phyloP scores from a whole-genome alignment of 1,140 invertebrate species.

The Drosophila eugracilis region DNA sequence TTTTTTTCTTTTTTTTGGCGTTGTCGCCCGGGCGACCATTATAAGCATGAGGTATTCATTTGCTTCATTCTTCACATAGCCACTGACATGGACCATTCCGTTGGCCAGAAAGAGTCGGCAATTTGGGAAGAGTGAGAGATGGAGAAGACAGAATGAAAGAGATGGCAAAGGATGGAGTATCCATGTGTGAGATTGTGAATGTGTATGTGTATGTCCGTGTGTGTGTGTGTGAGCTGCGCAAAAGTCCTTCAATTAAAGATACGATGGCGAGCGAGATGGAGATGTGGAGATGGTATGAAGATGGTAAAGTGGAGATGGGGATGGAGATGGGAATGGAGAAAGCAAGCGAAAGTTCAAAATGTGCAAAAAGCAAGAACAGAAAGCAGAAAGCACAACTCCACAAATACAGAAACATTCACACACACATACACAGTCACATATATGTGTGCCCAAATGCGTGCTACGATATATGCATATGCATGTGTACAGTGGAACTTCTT shows the following conservation, averaged over 20 bases:
- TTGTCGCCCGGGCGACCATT: slow-evolving; percentile 73
- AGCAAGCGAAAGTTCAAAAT: slow-evolving; percentile 60
- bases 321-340: slow-evolving; percentile 13
- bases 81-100: slow-evolving; percentile 59
- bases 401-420: slow-evolving; percentile 9
- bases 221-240: slow-evolving; percentile 68
- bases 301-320: slow-evolving; percentile 17
- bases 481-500: slow-evolving; percentile 28
- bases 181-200: slow-evolving; percentile 35
- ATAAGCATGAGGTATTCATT: slow-evolving; percentile 81
- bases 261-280: slow-evolving; percentile 68
- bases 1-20: slow-evolving; percentile 16
- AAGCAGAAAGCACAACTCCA: slow-evolving; percentile 50
- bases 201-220: slow-evolving; percentile 45
- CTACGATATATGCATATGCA: slow-evolving; percentile 18
- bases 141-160: slow-evolving; percentile 15
- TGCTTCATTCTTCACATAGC: slow-evolving; percentile 79
- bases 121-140: slow-evolving; percentile 18
- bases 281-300: slow-evolving; percentile 27
- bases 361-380: slow-evolving; percentile 35
- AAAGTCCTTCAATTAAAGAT: slow-evolving; percentile 82
- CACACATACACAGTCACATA: background rate
- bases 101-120: slow-evolving; percentile 53
- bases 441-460: slow-evolving; percentile 22
- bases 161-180: slow-evolving; percentile 36